Percentiles rank a stretch among this genome's conserved stretches.
These are phyloP conservation scores for Orbicella faveolata DNA, from an alignment of 64 coral and sea anemone species.

Conservation along the genomic window DNA sequence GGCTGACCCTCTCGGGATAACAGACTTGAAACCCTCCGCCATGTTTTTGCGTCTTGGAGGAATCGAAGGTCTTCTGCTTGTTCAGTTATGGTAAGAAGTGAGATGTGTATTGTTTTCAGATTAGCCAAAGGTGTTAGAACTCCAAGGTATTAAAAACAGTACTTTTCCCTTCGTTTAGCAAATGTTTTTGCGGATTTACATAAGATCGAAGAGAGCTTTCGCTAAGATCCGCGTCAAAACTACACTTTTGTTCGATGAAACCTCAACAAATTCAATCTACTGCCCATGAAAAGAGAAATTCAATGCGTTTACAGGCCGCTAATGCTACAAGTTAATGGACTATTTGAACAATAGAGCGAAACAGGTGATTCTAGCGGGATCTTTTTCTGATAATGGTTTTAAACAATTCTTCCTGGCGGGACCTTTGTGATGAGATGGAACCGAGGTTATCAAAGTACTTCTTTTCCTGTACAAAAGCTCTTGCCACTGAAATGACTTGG, in stretches of 20 bases:
- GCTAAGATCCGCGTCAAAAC: not conserved
- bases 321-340: conserved; percentile 53
- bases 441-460: not conserved
- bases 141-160: conserved; percentile 2
- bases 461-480: not conserved
- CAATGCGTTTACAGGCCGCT: conserved; percentile 12
- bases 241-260: not conserved
- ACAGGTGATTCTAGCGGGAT: conserved; percentile 30
- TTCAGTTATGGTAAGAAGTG: conserved; percentile 28
- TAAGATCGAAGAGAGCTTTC: no score
- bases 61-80: not conserved
- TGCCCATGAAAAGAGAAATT: not conserved
- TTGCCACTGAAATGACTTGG: not conserved
- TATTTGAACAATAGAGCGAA: not conserved
- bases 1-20: no score
- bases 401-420: conserved; percentile 11
- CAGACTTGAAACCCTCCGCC: not conserved
- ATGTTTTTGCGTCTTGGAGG: conserved; percentile 2
- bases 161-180: not conserved
- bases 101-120: conserved; percentile 6
- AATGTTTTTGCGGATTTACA: not conserved
- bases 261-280: not conserved
- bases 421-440: conserved; percentile 3
- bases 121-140: conserved; percentile 20
- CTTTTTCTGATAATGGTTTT: conserved; percentile 11